Conservation (phyloP, 2,888 invertebrate genomes). For the Drosophila paucipuncta region DNA sequence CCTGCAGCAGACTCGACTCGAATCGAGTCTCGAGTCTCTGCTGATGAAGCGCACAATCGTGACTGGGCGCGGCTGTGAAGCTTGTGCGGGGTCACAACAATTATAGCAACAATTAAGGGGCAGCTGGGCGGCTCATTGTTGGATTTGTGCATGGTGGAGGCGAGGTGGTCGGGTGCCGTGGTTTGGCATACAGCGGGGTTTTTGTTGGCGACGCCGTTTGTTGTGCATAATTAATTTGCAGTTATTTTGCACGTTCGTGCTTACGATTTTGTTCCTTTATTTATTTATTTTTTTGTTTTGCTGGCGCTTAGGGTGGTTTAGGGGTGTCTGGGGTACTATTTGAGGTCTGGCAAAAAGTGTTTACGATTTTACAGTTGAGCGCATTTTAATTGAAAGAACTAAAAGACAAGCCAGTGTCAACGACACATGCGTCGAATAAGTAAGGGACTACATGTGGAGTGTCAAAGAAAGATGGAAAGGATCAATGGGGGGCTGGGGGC, state of each 20-base stretch:
- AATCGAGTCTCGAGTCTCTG: conserved; percentile 25
- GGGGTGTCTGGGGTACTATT: not conserved
- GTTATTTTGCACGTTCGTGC: conserved; percentile 61
- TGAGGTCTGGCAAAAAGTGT: conserved; percentile 57
- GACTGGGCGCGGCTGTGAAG: conserved; percentile 43
- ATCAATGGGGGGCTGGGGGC: not conserved
- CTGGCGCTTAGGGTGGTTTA: too few species aligned
- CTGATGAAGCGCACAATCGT: conserved; percentile 62
- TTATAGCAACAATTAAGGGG: conserved; percentile 77
- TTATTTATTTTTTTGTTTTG: not conserved
- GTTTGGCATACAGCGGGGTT: not conserved
- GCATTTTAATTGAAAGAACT: conserved; percentile 74
- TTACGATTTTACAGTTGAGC: conserved; percentile 77
- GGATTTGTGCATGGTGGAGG: conserved; percentile 27
- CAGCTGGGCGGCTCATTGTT: conserved; percentile 61
- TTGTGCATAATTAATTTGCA: conserved; percentile 79
- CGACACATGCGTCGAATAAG: conserved; percentile 51
- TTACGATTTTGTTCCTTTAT: not conserved
- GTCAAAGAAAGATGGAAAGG: conserved; percentile 64
- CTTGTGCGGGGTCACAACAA: conserved; percentile 55
- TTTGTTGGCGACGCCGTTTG: conserved; percentile 50
- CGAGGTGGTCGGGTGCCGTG: not conserved
- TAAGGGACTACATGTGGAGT: conserved; percentile 32
- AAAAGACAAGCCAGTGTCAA: conserved; percentile 74
- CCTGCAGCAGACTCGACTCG: conserved; percentile 11